Evolutionary conservation across 2,888 invertebrate species (phyloP).

Genomic region (Spialia ferax): DNA sequence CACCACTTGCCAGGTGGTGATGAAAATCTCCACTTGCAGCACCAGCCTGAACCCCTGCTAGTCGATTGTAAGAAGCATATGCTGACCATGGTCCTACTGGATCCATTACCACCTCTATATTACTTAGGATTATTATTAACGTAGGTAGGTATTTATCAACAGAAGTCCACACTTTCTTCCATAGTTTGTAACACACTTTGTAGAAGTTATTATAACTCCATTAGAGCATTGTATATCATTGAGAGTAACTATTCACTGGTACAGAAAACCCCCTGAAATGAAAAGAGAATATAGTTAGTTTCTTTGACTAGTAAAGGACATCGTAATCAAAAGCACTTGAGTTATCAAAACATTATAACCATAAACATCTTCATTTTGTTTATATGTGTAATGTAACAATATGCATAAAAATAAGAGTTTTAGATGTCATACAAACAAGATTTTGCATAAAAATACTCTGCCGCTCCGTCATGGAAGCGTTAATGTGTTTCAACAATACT

Average conservation of each 20-base stretch:
- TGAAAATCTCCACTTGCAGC: conserved; percentile 89
- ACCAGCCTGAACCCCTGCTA: conserved; percentile 90
- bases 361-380: conserved; percentile 9
- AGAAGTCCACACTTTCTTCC: conserved; percentile 85
- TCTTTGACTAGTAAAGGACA: conserved; percentile 10
- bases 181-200: conserved; percentile 77
- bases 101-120: conserved; percentile 91
- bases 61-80: conserved; percentile 93
- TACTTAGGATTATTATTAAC: conserved; percentile 71
- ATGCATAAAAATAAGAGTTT: conserved; percentile 25
- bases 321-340: conserved; percentile 3
- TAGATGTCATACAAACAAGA: conserved; percentile 45
- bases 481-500: conserved; percentile 76
- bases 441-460: conserved; percentile 70
- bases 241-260: conserved; percentile 59
- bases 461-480: conserved; percentile 79
- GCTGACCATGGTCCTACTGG: conserved; percentile 96
- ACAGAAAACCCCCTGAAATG: conserved; percentile 76
- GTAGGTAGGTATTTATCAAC: conserved; percentile 80
- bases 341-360: conserved; percentile 20
- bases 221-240: conserved; percentile 70
- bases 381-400: not conserved
- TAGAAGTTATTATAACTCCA: conserved; percentile 68
- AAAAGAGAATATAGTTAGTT: conserved; percentile 55
- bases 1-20: conserved; percentile 88